Conservation (phyloP, 2,797 vertebrate species). For the Balearica regulorum region DNA sequence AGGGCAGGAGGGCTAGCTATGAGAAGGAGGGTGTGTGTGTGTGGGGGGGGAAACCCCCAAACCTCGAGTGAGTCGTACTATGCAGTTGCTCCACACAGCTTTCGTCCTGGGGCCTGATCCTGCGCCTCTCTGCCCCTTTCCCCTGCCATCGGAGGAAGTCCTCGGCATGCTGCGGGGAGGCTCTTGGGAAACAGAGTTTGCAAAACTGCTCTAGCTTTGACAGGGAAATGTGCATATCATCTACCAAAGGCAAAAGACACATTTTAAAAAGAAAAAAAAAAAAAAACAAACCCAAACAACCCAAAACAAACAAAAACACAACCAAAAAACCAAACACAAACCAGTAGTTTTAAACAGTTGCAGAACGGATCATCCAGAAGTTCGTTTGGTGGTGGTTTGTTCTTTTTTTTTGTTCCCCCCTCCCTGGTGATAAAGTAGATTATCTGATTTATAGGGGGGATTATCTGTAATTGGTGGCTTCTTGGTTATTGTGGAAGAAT, state of each 20-base stretch:
- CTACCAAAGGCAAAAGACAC: neutral
- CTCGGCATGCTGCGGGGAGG: accelerated
- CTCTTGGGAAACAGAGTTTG: neutral
- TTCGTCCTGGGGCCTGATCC: neutral
- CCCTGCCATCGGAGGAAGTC: neutral
- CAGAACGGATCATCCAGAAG: neutral
- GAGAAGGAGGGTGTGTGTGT: neutral
- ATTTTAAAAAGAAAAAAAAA: no score
- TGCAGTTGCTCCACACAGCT: neutral
- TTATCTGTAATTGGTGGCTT: neutral
- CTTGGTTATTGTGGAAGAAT: neutral
- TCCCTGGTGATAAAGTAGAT: neutral
- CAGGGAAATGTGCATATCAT: accelerated
- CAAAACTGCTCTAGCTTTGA: neutral
- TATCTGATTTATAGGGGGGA: neutral
- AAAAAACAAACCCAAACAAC: no score
- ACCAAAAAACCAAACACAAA: no score
- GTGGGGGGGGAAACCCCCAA: no score
- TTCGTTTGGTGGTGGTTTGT: neutral
- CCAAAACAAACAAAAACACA: no score
- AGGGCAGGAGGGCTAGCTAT: neutral
- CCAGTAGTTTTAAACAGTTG: neutral
- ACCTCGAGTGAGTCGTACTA: accelerated
- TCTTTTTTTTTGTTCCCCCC: no score
- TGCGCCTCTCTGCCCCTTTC: neutral